phyloP scores from a whole-genome alignment of 2,888 invertebrate species.

The Aethes cnicana region DNA sequence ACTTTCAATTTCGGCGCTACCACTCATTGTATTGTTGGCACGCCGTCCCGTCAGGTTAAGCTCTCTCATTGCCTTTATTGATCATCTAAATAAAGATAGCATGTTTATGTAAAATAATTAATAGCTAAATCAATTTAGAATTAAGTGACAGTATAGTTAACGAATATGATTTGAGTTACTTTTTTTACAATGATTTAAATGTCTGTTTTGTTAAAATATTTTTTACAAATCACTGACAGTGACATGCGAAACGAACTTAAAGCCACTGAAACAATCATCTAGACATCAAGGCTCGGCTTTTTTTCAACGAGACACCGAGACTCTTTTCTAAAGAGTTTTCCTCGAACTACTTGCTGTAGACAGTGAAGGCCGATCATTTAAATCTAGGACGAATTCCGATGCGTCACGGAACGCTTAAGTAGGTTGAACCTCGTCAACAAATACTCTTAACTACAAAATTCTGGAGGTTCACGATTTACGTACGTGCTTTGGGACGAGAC shows the following conservation, averaged over 20 bases:
- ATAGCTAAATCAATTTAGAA: not conserved
- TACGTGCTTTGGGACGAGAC: slow-evolving; percentile 53
- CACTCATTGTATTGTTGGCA: slow-evolving; percentile 54
- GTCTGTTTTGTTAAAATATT: not conserved
- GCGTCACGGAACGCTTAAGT: slow-evolving; percentile 63
- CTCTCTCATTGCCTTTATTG: not conserved
- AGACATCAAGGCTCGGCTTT: slow-evolving; percentile 33
- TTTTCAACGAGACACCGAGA: not conserved
- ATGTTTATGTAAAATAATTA: not conserved
- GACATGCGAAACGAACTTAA: slow-evolving; percentile 1
- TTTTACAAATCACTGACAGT: not conserved
- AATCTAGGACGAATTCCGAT: slow-evolving; percentile 69
- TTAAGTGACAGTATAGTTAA: too few relatives aligned
- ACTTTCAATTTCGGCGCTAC: slow-evolving; percentile 65
- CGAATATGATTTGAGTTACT: not conserved
- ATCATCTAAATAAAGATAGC: not conserved
- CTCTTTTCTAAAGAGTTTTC: slow-evolving; percentile 48
- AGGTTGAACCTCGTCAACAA: slow-evolving; percentile 61
- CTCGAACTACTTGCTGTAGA: slow-evolving; percentile 53
- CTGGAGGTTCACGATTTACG: slow-evolving; percentile 48
- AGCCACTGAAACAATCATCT: slow-evolving; percentile 15
- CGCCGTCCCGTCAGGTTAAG: slow-evolving; percentile 37
- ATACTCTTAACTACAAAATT: slow-evolving; percentile 53
- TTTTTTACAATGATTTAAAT: not conserved
- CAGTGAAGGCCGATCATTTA: slow-evolving; percentile 59